Evolutionary conservation across 2,888 invertebrate genomes (phyloP).

Genomic region (Bellardia pandia): DNA sequence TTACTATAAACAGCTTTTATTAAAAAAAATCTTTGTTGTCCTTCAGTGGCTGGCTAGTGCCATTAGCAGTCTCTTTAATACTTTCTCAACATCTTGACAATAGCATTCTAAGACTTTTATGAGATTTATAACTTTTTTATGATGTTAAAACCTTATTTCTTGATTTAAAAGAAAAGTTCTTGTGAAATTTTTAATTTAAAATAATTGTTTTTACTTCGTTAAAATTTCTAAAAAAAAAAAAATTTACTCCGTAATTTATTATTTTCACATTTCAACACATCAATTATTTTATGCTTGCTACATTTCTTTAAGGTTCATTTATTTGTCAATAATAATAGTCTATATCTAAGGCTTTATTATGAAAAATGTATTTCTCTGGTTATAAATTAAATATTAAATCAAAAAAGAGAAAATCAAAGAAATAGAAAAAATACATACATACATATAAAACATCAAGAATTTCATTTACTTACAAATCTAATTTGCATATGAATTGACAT

Average conservation of each 20-base stretch:
- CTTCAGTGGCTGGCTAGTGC: too few species aligned
- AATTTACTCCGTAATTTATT: constrained; percentile 19
- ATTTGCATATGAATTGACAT: constrained; percentile 73
- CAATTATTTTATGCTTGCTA: constrained; percentile 12
- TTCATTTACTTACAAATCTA: constrained; percentile 66
- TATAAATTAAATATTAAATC: constrained; percentile 58
- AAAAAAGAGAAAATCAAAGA: constrained; percentile 63
- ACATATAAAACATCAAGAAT: constrained; percentile 44
- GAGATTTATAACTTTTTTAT: too few species aligned
- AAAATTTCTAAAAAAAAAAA: neutral
- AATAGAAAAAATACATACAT: neutral
- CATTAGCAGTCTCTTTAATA: too few species aligned
- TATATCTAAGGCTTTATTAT: constrained; percentile 36
- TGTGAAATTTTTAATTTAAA: too few species aligned
- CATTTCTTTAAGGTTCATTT: constrained; percentile 25
- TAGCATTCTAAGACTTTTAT: too few species aligned
- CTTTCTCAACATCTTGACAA: too few species aligned
- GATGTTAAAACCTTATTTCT: too few species aligned
- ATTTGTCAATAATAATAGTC: constrained; percentile 29
- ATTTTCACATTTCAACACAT: constrained; percentile 45
- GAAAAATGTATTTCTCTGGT: constrained; percentile 1
- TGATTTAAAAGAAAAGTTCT: too few species aligned
- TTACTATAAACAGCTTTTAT: too few species aligned
- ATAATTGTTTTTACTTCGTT: neutral
- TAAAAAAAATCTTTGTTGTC: too few species aligned